Base-by-base conservation (phyloP, 2,797 vertebrate species). In the Trachurus trachurus region DNA sequence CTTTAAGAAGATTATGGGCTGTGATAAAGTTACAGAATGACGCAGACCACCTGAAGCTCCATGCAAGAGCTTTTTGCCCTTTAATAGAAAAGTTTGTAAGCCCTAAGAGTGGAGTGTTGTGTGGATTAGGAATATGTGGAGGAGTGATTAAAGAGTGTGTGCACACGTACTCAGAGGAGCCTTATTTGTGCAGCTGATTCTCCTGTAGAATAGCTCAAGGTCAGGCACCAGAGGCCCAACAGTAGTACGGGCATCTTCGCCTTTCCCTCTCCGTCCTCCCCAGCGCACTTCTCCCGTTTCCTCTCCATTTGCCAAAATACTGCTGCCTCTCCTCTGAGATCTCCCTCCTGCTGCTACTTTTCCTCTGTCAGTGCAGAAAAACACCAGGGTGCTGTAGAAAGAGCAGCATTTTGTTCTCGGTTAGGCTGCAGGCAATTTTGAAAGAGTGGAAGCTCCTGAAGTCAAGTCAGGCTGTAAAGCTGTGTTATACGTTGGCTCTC, bases 101-200 rank as follows among this genome's bases (percentile, higher is more conserved):
- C 65, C 65, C 37, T 76, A 13, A 19, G 4, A 37, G 34, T 37
- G 7, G 53, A 69, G 49, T 39, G 39, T 63, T 19, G 29, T 19
- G 29, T 58, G 45, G 61, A 76, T 83, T 76, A 80, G 34, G 52
- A 78, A 34, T 66, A 60, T 77, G 73, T 81, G 74, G 52, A 53
- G 65, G 54, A 72, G 65, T 65, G 76, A 78, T 83, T 82, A 61
- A 74, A 70, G 52, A 13, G n/a, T 49, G 49, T 54, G 58, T 53
- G 65, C n/a, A 26, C 44, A 66, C 21, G 21, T 70, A 61, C 63
- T 78, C 31, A 12, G 71, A 80, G 65, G 58, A 76, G 56, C 21
- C n/a, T 73, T 86, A 74, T 93, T 93, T 92, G 72, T 87, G 82
- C 87, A 93, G 91, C 88, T 92, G 91, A 91, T 85, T 84, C 71